Conservation (phyloP, 2,113 vertebrate species). For the Passer domesticus region DNA sequence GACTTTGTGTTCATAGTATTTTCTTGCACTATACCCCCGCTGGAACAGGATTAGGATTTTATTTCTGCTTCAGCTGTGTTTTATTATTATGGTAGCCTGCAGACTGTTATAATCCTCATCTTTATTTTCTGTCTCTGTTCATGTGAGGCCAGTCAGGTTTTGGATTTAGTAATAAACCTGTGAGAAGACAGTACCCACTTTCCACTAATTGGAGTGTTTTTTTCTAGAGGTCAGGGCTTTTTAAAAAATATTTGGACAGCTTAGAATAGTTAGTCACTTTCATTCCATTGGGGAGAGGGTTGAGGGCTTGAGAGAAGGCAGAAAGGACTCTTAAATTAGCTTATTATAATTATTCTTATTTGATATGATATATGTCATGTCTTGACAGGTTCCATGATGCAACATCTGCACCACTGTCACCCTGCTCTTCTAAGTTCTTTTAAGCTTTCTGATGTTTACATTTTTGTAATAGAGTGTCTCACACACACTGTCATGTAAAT, state of each 20-base stretch:
- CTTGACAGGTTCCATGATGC: neutral
- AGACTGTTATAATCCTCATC: neutral
- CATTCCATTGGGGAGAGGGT: neutral
- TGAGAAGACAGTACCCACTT: neutral
- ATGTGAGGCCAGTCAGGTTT: neutral
- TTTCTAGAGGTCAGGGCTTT: neutral
- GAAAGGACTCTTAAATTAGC: neutral
- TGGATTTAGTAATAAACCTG: neutral
- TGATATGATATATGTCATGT: neutral
- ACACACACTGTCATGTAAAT: too few relatives aligned
- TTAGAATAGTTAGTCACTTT: neutral
- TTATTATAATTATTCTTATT: neutral
- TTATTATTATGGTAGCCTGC: neutral
- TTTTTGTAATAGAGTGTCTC: too few relatives aligned
- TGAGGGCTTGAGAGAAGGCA: neutral
- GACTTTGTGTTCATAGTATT: neutral
- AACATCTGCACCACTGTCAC: neutral
- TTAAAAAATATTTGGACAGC: neutral
- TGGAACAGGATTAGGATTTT: neutral
- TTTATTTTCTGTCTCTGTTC: neutral
- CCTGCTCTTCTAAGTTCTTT: too few relatives aligned
- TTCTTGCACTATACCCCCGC: neutral
- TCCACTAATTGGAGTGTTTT: neutral
- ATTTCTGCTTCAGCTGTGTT: neutral
- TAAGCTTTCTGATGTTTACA: too few relatives aligned